Evolutionary conservation across 2,888 invertebrate species (phyloP).

Genomic region (Apamea sordens): DNA sequence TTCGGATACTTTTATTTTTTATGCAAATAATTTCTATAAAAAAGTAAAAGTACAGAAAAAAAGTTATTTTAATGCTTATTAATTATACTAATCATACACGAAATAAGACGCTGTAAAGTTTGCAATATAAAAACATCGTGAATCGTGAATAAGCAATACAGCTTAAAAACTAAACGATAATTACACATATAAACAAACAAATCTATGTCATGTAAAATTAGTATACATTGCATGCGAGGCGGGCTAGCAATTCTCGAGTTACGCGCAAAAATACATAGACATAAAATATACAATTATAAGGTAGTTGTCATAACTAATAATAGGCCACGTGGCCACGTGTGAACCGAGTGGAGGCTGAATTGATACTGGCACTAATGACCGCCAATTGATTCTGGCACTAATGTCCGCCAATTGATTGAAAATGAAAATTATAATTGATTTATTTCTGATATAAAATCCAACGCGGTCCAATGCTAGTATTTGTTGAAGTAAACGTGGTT

Average conservation of each 20-base stretch:
- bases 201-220: background rate
- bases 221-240: background rate
- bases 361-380: slow-evolving; percentile 63
- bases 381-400: slow-evolving; percentile 44
- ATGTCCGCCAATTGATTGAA: slow-evolving; percentile 50
- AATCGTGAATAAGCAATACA: slow-evolving; percentile 32
- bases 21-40: slow-evolving; percentile 18
- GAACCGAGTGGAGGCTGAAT: slow-evolving; percentile 58
- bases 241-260: slow-evolving; percentile 13
- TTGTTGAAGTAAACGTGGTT: slow-evolving; percentile 31
- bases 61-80: background rate
- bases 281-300: slow-evolving; percentile 50
- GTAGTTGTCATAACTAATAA: slow-evolving; percentile 51
- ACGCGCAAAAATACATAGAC: slow-evolving; percentile 29
- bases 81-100: slow-evolving; percentile 4
- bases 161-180: slow-evolving; percentile 5
- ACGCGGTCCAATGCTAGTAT: slow-evolving; percentile 33
- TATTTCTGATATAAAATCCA: slow-evolving; percentile 44
- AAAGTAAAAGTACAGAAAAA: slow-evolving; percentile 12
- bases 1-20: slow-evolving; percentile 13
- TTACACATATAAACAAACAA: slow-evolving; percentile 21
- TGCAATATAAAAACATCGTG: slow-evolving; percentile 1
- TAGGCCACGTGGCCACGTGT: slow-evolving; percentile 39
- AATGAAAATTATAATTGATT: slow-evolving; percentile 65
- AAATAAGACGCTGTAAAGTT: background rate